Evolutionary conservation across 2,888 invertebrate species (phyloP).

Genomic region (Darwinula stevensoni): DNA sequence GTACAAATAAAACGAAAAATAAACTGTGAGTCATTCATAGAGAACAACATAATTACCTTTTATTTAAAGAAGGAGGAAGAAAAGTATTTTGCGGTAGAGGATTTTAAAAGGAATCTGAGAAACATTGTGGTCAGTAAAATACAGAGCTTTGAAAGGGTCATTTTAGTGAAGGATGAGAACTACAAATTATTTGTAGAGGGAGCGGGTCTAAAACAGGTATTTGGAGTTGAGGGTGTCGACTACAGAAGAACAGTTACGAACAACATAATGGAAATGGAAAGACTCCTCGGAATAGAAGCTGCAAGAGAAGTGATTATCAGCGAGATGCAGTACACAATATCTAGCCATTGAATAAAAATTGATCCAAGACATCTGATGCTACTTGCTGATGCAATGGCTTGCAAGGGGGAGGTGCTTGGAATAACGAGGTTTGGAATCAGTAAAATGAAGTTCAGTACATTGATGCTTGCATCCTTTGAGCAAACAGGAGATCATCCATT

Average conservation of each 20-base stretch:
- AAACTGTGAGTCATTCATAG: too few relatives aligned
- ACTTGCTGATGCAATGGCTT: conserved; percentile 92
- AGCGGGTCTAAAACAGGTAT: conserved; percentile 64
- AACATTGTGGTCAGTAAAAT: too few relatives aligned
- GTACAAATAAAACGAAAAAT: too few relatives aligned
- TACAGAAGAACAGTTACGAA: conserved; percentile 60
- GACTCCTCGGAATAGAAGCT: conserved; percentile 87
- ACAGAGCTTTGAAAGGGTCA: too few relatives aligned
- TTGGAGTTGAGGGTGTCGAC: conserved; percentile 67
- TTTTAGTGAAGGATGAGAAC: conserved; percentile 25
- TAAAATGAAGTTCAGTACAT: conserved; percentile 94
- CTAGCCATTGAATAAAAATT: conserved; percentile 89
- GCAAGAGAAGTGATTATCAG: conserved; percentile 81
- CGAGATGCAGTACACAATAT: conserved; percentile 91
- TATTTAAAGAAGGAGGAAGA: too few relatives aligned
- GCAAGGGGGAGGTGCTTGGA: conserved; percentile 83
- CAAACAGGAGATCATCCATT: conserved; percentile 96
- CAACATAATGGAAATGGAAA: conserved; percentile 54
- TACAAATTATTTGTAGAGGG: conserved; percentile 90
- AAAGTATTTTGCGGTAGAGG: too few relatives aligned
- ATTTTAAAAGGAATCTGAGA: too few relatives aligned
- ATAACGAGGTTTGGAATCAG: conserved; percentile 90
- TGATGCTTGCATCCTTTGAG: conserved; percentile 96
- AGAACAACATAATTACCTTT: too few relatives aligned
- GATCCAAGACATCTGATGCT: conserved; percentile 91